Evolutionary conservation across 2,113 vertebrate genomes (phyloP).

Genomic region (Tylochromis polylepis): DNA sequence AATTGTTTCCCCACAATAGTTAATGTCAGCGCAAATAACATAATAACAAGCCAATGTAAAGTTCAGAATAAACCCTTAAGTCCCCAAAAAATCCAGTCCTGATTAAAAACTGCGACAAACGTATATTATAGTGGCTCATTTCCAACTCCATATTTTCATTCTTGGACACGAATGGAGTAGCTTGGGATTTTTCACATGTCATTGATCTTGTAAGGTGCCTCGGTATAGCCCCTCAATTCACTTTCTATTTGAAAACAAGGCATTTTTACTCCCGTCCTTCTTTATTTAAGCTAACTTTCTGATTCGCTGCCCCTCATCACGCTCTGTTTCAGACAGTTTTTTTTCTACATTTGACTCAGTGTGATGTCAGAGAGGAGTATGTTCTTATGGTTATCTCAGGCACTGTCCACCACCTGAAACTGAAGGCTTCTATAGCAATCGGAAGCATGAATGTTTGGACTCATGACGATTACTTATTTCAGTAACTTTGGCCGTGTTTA

Average conservation of each 20-base stretch:
- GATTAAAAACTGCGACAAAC: background rate
- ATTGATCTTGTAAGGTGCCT: background rate
- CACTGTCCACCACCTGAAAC: background rate
- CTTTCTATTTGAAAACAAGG: background rate
- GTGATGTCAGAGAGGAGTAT: background rate
- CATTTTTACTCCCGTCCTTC: background rate
- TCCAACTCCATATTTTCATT: background rate
- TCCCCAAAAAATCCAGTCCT: background rate
- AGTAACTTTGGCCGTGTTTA: background rate
- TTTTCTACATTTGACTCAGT: background rate
- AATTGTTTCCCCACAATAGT: background rate
- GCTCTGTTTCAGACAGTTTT: accelerated
- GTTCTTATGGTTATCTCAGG: background rate
- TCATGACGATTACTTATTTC: background rate
- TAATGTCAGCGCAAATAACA: background rate
- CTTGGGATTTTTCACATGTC: background rate
- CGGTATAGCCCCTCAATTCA: background rate
- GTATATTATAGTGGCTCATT: background rate
- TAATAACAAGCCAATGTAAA: background rate
- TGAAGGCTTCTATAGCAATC: background rate
- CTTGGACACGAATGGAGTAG: background rate
- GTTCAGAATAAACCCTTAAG: background rate
- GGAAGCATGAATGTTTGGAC: background rate
- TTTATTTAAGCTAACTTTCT: background rate
- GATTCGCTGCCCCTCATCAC: background rate